Percentiles rank a stretch among this genome's conserved stretches.
These are phyloP conservation scores for Escarpia spicata DNA, from an alignment of 2,888 invertebrate species.

Conservation along the genomic window DNA sequence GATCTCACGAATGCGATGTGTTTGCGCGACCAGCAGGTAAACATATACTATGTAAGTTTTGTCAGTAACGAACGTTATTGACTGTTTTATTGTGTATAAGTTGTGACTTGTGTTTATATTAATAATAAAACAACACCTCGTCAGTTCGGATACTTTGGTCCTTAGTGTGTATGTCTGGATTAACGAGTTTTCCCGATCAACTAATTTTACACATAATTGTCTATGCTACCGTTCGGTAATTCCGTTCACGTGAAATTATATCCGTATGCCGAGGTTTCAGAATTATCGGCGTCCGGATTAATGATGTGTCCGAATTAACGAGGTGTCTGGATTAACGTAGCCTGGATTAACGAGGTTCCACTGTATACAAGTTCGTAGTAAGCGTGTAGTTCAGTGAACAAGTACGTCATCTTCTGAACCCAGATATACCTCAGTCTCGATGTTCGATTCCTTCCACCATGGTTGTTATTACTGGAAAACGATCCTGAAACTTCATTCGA, in stretches of 20 bases:
- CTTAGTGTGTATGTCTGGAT: no score
- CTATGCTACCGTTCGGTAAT: no score
- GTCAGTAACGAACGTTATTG: neutral
- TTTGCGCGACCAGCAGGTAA: neutral
- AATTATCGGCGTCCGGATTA: no score
- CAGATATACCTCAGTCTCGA: neutral
- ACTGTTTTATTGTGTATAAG: neutral
- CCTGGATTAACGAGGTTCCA: neutral
- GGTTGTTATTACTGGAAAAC: neutral
- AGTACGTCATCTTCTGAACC: neutral
- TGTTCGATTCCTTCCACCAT: neutral
- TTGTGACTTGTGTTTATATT: constrained; percentile 1
- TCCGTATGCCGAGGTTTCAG: no score
- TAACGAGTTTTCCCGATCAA: no score
- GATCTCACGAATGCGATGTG: neutral
- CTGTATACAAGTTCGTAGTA: neutral
- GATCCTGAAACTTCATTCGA: neutral
- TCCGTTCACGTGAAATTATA: no score
- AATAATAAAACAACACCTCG: neutral
- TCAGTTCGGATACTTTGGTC: no score
- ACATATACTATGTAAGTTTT: neutral
- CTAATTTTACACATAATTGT: no score
- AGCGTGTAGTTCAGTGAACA: neutral
- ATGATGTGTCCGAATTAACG: no score
- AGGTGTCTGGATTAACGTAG: no score